phyloP scores from a whole-genome alignment of 1,140 invertebrate genomes.

The Eriocheir sinensis region DNA sequence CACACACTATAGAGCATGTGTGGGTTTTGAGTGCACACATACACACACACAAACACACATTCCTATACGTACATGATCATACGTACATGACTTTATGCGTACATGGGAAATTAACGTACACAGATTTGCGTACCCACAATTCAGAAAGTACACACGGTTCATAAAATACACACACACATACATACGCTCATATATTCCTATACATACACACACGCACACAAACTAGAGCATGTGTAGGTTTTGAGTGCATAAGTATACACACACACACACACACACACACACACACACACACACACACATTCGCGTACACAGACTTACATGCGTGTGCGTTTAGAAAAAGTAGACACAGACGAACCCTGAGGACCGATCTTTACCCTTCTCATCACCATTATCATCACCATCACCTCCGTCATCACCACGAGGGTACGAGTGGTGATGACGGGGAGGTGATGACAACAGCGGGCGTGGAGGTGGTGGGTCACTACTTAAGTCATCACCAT shows the following conservation, averaged over 20 bases:
- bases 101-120: background rate
- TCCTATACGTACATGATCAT: background rate
- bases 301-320: background rate
- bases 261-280: background rate
- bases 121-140: background rate
- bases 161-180: background rate
- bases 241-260: background rate
- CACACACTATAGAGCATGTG: background rate
- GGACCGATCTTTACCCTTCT: background rate
- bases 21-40: background rate
- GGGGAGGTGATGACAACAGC: too few species aligned
- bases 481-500: too few species aligned
- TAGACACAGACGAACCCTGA: background rate
- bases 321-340: background rate
- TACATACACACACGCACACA: conserved; percentile 29
- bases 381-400: too few species aligned
- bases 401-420: too few species aligned
- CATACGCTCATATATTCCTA: background rate
- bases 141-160: conserved; percentile 11
- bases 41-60: background rate
- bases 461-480: too few species aligned
- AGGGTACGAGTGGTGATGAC: too few species aligned
- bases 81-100: background rate
- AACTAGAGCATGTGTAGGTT: too few species aligned
- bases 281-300: conserved; percentile 8